Percentiles rank a stretch among this genome's conserved stretches.
Evolutionary conservation across 2,113 vertebrate species (phyloP).

Genomic region (Neogale vison): DNA sequence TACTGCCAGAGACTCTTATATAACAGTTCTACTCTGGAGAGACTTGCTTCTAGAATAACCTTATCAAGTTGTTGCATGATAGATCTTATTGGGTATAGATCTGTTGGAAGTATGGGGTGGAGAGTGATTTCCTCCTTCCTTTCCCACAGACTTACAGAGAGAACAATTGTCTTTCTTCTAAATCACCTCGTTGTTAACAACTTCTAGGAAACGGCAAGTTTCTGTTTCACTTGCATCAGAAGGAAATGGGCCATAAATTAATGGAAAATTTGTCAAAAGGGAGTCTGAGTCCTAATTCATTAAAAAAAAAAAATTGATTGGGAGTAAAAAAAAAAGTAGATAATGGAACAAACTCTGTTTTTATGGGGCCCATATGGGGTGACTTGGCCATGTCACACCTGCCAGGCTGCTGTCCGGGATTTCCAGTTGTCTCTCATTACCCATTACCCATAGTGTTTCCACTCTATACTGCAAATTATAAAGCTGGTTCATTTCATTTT

Average conservation of each 20-base stretch:
- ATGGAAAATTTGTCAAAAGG: conserved; percentile 29
- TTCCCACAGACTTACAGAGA: conserved; percentile 11
- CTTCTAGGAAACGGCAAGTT: conserved; percentile 36
- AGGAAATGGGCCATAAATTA: conserved; percentile 64
- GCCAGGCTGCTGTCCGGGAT: conserved; percentile 10
- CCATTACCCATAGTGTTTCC: conserved; percentile 51
- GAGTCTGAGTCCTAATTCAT: conserved; percentile 34
- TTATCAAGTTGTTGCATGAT: conserved; percentile 31
- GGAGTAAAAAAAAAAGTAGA: neutral
- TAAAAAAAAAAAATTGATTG: conserved; percentile 31
- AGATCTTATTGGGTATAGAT: neutral
- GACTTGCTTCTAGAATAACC: conserved; percentile 75
- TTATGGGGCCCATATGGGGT: conserved; percentile 30
- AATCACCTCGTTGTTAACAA: conserved; percentile 57
- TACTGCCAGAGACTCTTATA: conserved; percentile 55
- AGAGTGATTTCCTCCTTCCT: neutral
- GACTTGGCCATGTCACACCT: neutral
- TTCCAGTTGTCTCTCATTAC: conserved; percentile 41
- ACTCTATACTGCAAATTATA: neutral
- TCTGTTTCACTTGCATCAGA: conserved; percentile 41
- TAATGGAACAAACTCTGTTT: neutral
- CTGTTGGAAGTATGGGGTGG: neutral
- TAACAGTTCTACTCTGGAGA: conserved; percentile 69
- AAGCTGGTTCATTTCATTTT: conserved; percentile 58
- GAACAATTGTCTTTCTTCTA: conserved; percentile 48